Evolutionary conservation across 2,113 vertebrate species (phyloP).

Genomic region (Microtus richardsoni): DNA sequence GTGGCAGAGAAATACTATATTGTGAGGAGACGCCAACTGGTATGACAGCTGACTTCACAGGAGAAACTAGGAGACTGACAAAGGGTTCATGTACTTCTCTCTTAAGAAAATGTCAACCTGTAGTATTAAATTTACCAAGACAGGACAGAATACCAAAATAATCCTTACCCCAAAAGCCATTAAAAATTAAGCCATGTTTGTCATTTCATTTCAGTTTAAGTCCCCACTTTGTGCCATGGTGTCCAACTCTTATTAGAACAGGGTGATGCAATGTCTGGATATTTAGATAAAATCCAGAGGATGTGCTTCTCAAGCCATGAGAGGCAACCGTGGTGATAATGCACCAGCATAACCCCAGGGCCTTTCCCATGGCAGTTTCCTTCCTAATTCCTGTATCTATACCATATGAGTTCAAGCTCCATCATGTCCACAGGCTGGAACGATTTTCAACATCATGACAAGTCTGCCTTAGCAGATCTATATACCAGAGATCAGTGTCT

Average conservation of each 20-base stretch:
- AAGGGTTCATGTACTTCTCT: not conserved
- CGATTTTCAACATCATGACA: not conserved
- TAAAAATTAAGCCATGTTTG: not conserved
- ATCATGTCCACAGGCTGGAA: not conserved
- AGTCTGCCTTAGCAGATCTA: not conserved
- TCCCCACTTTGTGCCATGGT: not conserved
- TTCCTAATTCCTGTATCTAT: not conserved
- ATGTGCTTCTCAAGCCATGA: not conserved
- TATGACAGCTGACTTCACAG: not conserved
- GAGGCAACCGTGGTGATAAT: not conserved
- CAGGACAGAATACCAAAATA: not conserved
- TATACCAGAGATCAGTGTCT: too few species aligned
- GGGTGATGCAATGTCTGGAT: not conserved
- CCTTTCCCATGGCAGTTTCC: not conserved
- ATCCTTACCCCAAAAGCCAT: not conserved
- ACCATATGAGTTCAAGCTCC: not conserved
- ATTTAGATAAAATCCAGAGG: not conserved
- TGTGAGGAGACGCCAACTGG: not conserved
- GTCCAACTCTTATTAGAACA: not conserved
- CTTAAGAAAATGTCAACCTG: conserved; percentile 57
- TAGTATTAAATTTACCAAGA: not conserved
- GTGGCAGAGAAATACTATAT: not conserved
- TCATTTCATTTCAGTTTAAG: not conserved
- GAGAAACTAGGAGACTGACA: not conserved
- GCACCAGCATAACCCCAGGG: not conserved